phyloP scores from a whole-genome alignment of 2,888 invertebrate genomes.

The Eubasilissa splendida region DNA sequence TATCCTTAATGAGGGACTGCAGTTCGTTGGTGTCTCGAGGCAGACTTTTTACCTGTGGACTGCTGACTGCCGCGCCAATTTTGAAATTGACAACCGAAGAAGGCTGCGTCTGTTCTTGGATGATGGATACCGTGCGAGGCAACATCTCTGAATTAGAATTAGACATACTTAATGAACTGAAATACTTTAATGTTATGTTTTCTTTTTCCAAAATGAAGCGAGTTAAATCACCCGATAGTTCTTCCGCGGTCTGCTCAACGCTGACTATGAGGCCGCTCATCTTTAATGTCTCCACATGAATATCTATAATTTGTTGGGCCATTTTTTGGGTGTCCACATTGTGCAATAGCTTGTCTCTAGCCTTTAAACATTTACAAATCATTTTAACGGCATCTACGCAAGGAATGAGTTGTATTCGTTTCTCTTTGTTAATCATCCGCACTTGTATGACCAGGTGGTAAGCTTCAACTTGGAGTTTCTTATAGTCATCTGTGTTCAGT shows the following conservation, averaged over 20 bases:
- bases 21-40: conserved; percentile 63
- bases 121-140: conserved; percentile 53
- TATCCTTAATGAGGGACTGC: conserved; percentile 68
- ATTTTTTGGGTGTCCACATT: conserved; percentile 68
- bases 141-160: conserved; percentile 21
- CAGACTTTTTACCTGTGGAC: conserved; percentile 61
- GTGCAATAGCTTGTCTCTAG: conserved; percentile 69
- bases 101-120: conserved; percentile 60
- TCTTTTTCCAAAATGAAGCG: conserved; percentile 65
- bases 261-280: conserved; percentile 66
- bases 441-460: conserved; percentile 67
- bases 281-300: conserved; percentile 68
- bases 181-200: conserved; percentile 65
- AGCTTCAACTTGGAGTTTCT: conserved; percentile 67
- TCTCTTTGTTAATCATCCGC: conserved; percentile 67
- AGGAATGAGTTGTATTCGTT: conserved; percentile 66
- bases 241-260: conserved; percentile 66
- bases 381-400: conserved; percentile 73
- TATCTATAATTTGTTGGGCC: conserved; percentile 67
- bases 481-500: conserved; percentile 67
- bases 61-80: conserved; percentile 68
- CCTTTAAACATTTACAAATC: conserved; percentile 73
- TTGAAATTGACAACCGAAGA: conserved; percentile 64
- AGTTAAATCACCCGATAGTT: conserved; percentile 63
- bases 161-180: conserved; percentile 63